A percentile compares a stretch with the other conserved stretches of the same genome.
Evolutionary conservation across 2,888 invertebrate species (phyloP).

Genomic region (Hecatera dysodea): DNA sequence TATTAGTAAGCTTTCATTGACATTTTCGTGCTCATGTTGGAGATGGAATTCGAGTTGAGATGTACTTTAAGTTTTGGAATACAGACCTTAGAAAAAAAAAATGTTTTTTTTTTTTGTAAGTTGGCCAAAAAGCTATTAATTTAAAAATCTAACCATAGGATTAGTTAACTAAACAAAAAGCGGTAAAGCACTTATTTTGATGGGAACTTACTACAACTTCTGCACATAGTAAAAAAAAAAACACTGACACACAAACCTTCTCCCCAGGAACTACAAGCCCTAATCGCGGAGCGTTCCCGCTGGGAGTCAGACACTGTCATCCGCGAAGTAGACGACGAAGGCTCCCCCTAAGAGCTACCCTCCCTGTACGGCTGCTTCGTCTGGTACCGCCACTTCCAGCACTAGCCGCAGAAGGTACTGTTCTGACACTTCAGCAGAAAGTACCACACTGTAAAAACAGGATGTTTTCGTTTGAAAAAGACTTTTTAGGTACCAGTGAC

Average conservation of each 20-base stretch:
- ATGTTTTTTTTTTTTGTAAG: too few species aligned
- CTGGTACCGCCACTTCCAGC: constrained; percentile 69
- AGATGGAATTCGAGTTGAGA: too few species aligned
- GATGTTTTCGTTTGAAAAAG: constrained; percentile 42
- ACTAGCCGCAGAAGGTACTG: constrained; percentile 43
- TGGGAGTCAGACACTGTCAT: constrained; percentile 93
- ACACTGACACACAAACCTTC: neutral
- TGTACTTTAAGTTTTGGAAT: too few species aligned
- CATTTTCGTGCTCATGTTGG: too few species aligned
- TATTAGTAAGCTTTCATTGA: too few species aligned
- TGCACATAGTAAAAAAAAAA: neutral
- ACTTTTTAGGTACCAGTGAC: constrained; percentile 42
- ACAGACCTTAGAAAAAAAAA: too few species aligned
- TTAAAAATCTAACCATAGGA: too few species aligned
- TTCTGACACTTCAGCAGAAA: constrained; percentile 28
- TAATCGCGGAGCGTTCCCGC: constrained; percentile 90
- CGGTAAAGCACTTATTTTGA: neutral
- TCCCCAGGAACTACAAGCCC: constrained; percentile 90
- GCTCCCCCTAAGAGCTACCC: constrained; percentile 84
- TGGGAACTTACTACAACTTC: neutral
- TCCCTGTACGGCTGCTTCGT: constrained; percentile 68
- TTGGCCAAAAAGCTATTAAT: too few species aligned
- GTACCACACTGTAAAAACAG: constrained; percentile 44
- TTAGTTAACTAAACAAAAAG: too few species aligned
- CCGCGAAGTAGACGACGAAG: constrained; percentile 93